Evolutionary conservation across 2,888 invertebrate genomes (phyloP), one percentile per base, ranked within the genome.

Genomic region (Pheosia tremula): DNA sequence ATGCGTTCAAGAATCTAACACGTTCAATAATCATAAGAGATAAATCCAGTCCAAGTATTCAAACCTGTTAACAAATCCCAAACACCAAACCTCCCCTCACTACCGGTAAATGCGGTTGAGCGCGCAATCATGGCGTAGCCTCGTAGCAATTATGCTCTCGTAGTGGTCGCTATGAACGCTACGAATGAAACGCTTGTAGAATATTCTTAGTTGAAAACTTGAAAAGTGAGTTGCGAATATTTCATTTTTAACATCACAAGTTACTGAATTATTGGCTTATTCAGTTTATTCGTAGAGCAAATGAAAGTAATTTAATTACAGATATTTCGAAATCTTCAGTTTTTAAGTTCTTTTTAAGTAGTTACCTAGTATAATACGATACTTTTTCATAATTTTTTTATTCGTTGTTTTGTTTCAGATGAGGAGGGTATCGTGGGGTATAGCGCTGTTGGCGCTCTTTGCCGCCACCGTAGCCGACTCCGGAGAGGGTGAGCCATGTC

Each of bases 121-220:
- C 69, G 68, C 75, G 80, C 84, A 83, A 84, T 85, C 80, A 81
- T 76, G 74, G 71, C 76, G 79, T 75, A 76, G 77, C 75, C 62
- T 65, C 80, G 84, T 84, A 85, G 85, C 83, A 85, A 86, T 85
- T 85, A 86, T 77, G 78, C 72, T 72, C 85, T 84, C 78, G 85
- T 86, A 82, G 83, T 76, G 72, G 69, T 65, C 69, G 82, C 79
- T 74, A 76, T 78, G 72, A 69, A 68, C 58, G 57, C 70, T 72
- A 72, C 73, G 75, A 78, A 74, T 73, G 75, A 79, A 81, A 77
- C 69, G 68, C 76, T 71, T 67, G 71, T 69, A 72, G 72, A 56
- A 56, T 45, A 45, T 56, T 56, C 56, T 24, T 24, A 24, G 9
- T 66, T 63, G 61, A 62, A 66, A 72, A 67, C 67, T 74, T 72